Evolutionary conservation across 23 tunicate species (phyloP), one percentile per base, ranked within the genome.

Genomic region (Clavelina lepadiformis): DNA sequence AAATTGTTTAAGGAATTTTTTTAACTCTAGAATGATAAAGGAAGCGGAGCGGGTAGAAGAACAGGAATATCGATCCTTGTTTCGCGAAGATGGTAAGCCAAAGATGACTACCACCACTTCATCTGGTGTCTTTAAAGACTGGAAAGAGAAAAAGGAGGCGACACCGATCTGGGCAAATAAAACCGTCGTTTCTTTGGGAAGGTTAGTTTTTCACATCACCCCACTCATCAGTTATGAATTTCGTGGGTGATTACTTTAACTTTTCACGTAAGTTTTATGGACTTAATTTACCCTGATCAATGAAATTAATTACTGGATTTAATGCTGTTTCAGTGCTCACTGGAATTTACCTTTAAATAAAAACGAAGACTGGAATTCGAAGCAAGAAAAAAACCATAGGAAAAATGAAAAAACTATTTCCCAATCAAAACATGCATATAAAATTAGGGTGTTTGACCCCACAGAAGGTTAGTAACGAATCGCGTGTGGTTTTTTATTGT

Each of bases 321-420:
- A 0, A 23, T 0, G 1, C 15, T 62, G 65, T 49, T 0, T 13
- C 41, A 86, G 95, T 23, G 95, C 85, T 3, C 80, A 71, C 56
- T 86, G 95, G 95, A 78, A 86, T 56, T 28, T 78, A 3, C 84
- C 82, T 2, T 54, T 76, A 57, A 72, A 86, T 46, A 82, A 86
- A 35, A 56, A 70, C 57, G 83, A 84, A 41, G 60, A 38, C 5
- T 84, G 93, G 93, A 82, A 71, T 21, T 35, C 56, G 52, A 33
- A 24, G 34, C 57, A 46, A 30, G 24, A 34, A 63, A 28, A 58
- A 28, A 25, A 51, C 46, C 8, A 2, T 2, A 19, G 18, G 61
- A 64, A 29, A 1, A 70, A 60, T 46, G 52, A 19, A 32, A 18
- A 41, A n/a, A 54, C 34, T 33, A 51, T 47, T 31, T 15, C 36